A percentile compares a stretch with the other conserved stretches of the same genome.
These are phyloP conservation scores for Lagria hirta DNA, from an alignment of 2,888 invertebrate genomes.

Conservation along the genomic window DNA sequence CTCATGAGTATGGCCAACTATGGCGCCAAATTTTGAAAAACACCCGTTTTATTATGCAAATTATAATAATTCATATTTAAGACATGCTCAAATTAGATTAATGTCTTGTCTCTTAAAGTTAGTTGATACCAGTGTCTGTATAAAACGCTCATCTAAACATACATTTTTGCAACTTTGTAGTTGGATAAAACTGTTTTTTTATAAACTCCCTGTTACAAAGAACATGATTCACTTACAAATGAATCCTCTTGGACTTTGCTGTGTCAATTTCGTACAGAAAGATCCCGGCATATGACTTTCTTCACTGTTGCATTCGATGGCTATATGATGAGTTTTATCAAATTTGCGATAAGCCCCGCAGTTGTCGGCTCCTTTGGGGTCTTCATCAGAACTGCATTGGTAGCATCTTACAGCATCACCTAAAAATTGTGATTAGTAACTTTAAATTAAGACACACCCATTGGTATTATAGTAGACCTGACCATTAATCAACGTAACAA, in stretches of 20 bases:
- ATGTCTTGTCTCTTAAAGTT: no score
- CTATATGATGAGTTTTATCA: conserved; percentile 80
- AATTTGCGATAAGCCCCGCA: conserved; percentile 90
- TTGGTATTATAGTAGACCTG: conserved; percentile 6
- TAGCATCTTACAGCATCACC: conserved; percentile 79
- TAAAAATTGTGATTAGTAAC: background rate
- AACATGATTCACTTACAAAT: conserved; percentile 84
- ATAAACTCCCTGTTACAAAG: no score
- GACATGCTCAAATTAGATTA: no score
- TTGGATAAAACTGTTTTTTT: no score
- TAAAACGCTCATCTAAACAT: no score
- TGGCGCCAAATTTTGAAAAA: no score
- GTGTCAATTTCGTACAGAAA: conserved; percentile 93
- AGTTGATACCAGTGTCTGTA: no score
- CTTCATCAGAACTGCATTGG: conserved; percentile 88
- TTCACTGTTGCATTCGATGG: conserved; percentile 91
- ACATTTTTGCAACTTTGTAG: no score
- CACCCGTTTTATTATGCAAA: no score
- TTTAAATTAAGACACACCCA: conserved; percentile 13
- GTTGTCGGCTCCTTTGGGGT: conserved; percentile 76
- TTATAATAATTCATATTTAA: no score
- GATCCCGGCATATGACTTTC: conserved; percentile 94
- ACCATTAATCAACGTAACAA: background rate
- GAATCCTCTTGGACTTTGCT: conserved; percentile 91
- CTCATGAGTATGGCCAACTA: no score